Conservation (phyloP, 2,888 invertebrate species). For the Acrobasis suavella region DNA sequence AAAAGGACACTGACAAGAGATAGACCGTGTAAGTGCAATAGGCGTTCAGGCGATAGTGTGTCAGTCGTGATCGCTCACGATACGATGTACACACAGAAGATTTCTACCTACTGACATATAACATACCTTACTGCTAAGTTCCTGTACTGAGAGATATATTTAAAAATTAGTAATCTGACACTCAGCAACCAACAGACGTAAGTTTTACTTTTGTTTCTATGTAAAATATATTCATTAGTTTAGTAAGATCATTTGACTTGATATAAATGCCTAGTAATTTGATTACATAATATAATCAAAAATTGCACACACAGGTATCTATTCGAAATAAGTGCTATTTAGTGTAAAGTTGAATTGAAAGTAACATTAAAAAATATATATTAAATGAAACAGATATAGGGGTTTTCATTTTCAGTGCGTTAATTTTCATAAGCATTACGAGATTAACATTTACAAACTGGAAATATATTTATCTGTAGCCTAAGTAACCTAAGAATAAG, state of each 20-base stretch:
- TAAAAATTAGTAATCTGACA: slow-evolving; percentile 62
- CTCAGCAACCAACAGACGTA: slow-evolving; percentile 27
- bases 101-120: slow-evolving; percentile 70
- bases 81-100: slow-evolving; percentile 54
- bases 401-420: no score
- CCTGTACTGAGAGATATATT: slow-evolving; percentile 81
- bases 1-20: no score
- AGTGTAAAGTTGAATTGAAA: no score
- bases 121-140: slow-evolving; percentile 73
- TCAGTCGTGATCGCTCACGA: slow-evolving; percentile 20
- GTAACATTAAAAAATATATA: no score
- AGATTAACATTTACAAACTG: no score
- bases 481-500: not conserved
- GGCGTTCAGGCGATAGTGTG: slow-evolving; percentile 13
- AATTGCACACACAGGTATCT: not conserved
- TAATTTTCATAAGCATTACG: no score
- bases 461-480: not conserved
- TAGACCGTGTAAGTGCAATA: slow-evolving; percentile 31
- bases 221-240: no score
- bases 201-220: not conserved
- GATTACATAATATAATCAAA: not conserved
- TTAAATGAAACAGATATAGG: no score
- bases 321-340: no score
- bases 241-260: no score
- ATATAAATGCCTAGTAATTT: not conserved